Evolutionary conservation across 2,888 invertebrate species (phyloP), one percentile per base, ranked within the genome.

Genomic region (Melangyna quadrimaculata): DNA sequence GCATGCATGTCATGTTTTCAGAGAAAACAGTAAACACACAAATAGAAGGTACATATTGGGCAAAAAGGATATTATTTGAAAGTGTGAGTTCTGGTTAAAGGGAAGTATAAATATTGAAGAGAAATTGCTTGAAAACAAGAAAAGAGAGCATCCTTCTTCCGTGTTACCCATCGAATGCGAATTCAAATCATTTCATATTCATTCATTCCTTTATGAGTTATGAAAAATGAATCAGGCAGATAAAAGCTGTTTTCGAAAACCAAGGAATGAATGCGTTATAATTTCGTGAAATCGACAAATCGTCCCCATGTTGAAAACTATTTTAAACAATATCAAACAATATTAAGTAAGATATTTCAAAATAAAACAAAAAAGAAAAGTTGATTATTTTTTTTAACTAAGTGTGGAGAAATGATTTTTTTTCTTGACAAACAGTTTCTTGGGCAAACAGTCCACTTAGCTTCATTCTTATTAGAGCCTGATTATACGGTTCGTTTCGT

Each of bases 1-100:
- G 72, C 61, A 73, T 73, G 72, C 37, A 73, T 73, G 61, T 35
- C 29, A 59, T 24, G 24, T 37, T 59, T 71, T 43, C 55, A 53
- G 22, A n/a, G 8, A 1, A 8, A 32, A 4, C 3, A 32, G 14
- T 24, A 59, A 22, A 27, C 24, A 24, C 40, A 70, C 37, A 12
- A 7, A n/a, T 3, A 19, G 19, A 8, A 43, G 19, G 10, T 40
- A 27, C 19, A 19, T 29, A 2, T 57, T 43, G 40, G 24, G 12
- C 12, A 57, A 70, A 55, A 55, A 71, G 37, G 24, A 19, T 45
- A 24, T 27, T 4, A 35, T 57, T 29, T 59, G 10, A 8, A n/a
- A 45, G 45, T 72, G 48, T 72, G 32, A 14, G 72, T 45, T 32
- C 27, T 32, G 12, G 24, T 53, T 43, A 2, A n/a, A 43, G n/a